Conservation (phyloP, 2,797 vertebrate species). For the Chromobotia macracanthus region DNA sequence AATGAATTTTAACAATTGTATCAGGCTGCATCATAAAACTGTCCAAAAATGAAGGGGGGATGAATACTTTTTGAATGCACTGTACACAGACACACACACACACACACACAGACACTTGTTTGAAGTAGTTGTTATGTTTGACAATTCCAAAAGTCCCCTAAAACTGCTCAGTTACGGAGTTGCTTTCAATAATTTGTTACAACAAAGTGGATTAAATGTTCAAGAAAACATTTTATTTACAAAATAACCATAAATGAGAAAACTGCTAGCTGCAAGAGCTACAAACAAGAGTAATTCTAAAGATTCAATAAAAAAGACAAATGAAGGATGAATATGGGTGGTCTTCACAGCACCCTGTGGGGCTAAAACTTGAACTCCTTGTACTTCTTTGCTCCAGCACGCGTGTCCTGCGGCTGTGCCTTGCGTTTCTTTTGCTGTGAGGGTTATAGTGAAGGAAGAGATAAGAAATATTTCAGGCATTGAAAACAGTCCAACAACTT, state of each 20-base stretch:
- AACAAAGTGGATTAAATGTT: not conserved
- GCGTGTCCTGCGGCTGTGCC: slow-evolving; percentile 88
- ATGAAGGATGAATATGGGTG: slow-evolving; percentile 28
- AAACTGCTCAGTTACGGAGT: too few species aligned
- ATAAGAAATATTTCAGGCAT: not conserved
- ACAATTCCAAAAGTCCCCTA: too few species aligned
- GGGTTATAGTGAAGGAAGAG: not conserved
- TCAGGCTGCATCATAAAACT: too few species aligned
- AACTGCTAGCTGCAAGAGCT: not conserved
- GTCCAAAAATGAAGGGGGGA: too few species aligned
- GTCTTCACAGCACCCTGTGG: slow-evolving; percentile 22
- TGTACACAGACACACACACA: too few species aligned
- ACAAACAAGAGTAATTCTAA: not conserved
- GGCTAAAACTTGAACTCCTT: slow-evolving; percentile 94
- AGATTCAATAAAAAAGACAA: slow-evolving; percentile 15
- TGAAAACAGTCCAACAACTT: too few species aligned
- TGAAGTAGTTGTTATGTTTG: too few species aligned
- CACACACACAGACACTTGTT: too few species aligned
- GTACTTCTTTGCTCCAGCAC: slow-evolving; percentile 90
- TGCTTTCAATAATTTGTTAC: not conserved
- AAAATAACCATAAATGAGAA: slow-evolving; percentile 40
- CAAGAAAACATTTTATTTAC: slow-evolving; percentile 56
- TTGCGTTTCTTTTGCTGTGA: slow-evolving; percentile 92
- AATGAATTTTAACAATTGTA: too few species aligned
- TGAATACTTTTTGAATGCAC: too few species aligned